A percentile compares a stretch with the other conserved stretches of the same genome.
phyloP scores from a whole-genome alignment of 2,888 invertebrate species.

The Hydroisotoma schaefferi region DNA sequence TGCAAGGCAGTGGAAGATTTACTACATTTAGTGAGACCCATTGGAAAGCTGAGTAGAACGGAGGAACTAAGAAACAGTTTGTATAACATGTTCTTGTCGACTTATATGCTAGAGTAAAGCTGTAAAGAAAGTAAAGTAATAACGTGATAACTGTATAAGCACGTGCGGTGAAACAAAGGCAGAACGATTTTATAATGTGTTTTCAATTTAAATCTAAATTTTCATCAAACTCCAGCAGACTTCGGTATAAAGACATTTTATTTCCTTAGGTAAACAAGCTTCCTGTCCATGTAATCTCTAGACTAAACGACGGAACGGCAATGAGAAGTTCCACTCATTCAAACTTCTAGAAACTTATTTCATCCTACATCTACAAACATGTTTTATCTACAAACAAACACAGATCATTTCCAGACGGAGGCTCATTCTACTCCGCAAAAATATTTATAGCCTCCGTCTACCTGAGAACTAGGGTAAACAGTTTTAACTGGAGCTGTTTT shows the following conservation, averaged over 20 bases:
- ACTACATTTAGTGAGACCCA: too few species aligned
- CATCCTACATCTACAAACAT: background rate
- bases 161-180: slow-evolving; percentile 7
- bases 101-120: background rate
- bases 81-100: background rate
- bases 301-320: too few species aligned
- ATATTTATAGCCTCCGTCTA: background rate
- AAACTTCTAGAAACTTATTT: background rate
- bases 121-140: background rate
- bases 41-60: background rate
- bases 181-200: background rate
- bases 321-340: too few species aligned
- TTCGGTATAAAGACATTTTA: slow-evolving; percentile 1
- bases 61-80: background rate
- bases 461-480: too few species aligned
- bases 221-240: slow-evolving; percentile 19
- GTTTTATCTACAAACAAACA: background rate
- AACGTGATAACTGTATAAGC: background rate
- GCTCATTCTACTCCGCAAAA: background rate
- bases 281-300: background rate
- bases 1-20: too few species aligned
- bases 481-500: too few species aligned
- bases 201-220: slow-evolving; percentile 23
- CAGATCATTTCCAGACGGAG: background rate
- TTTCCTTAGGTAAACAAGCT: background rate